A percentile compares a stretch with the other conserved stretches of the same genome.
These are phyloP conservation scores for Odontesthes bonariensis DNA, from an alignment of 2,113 vertebrate species.

Conservation along the genomic window DNA sequence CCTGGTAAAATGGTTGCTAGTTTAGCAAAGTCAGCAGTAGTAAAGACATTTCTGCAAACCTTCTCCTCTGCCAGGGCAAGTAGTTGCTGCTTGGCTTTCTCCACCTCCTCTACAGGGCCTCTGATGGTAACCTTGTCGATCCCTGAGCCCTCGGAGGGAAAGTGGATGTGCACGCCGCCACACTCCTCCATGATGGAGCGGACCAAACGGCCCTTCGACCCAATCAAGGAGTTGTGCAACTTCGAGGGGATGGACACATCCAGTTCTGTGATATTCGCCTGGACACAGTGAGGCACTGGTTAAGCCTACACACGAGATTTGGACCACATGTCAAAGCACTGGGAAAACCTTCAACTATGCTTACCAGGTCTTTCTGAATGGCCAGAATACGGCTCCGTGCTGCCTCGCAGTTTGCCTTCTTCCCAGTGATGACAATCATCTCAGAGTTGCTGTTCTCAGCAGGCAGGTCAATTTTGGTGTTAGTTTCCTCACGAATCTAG, in stretches of 20 bases:
- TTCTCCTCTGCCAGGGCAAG: constrained; percentile 98
- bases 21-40: constrained; percentile 7
- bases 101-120: constrained; percentile 94
- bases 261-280: constrained; percentile 96
- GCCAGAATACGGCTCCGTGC: constrained; percentile 92
- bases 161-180: constrained; percentile 98
- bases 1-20: too few relatives aligned
- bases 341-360: not conserved
- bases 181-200: constrained; percentile 99
- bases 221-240: constrained; percentile 97
- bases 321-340: not conserved
- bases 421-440: constrained; percentile 98
- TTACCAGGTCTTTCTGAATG: constrained; percentile 97
- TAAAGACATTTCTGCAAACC: constrained; percentile 78
- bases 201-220: constrained; percentile 96
- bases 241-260: constrained; percentile 97
- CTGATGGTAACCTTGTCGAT: constrained; percentile 96
- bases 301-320: not conserved
- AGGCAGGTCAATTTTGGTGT: constrained; percentile 98
- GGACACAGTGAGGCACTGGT: constrained; percentile 1
- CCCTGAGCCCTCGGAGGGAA: constrained; percentile 96
- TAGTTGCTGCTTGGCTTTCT: constrained; percentile 95
- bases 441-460: constrained; percentile 99
- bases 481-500: constrained; percentile 98
- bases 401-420: constrained; percentile 95